These are phyloP conservation scores for Lepidochitona cinerea DNA, from an alignment of 2,888 invertebrate genomes.

Conservation along the genomic window DNA sequence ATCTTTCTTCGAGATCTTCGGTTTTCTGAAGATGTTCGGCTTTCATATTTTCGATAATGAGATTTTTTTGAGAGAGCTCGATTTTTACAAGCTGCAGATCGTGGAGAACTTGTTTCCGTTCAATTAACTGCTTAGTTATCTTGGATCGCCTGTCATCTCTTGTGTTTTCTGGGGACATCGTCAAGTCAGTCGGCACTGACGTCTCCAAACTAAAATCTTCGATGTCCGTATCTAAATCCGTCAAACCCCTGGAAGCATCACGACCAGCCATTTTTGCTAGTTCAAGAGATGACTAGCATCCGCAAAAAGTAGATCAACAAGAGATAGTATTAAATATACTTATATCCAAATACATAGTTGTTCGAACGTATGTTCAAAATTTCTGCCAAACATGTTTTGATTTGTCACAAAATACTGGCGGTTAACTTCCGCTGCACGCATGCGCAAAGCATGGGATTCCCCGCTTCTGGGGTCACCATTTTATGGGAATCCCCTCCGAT, in stretches of 20 bases:
- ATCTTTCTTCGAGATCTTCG: slow-evolving; percentile 69
- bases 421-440: not conserved
- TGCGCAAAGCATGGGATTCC: not conserved
- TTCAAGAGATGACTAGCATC: not conserved
- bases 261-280: slow-evolving; percentile 47
- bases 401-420: not conserved
- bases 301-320: not conserved
- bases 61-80: slow-evolving; percentile 68
- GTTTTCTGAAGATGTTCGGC: slow-evolving; percentile 64
- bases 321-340: no score
- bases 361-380: not conserved
- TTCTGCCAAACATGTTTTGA: slow-evolving; percentile 5
- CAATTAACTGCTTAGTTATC: slow-evolving; percentile 65
- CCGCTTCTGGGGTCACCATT: not conserved
- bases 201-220: slow-evolving; percentile 68
- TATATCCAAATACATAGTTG: no score
- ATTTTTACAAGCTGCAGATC: slow-evolving; percentile 70
- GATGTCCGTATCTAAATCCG: slow-evolving; percentile 55
- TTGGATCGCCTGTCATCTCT: slow-evolving; percentile 45
- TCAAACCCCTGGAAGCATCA: slow-evolving; percentile 60
- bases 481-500: not conserved
- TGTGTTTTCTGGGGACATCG: slow-evolving; percentile 63
- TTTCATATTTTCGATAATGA: slow-evolving; percentile 68
- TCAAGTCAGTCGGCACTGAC: slow-evolving; percentile 68
- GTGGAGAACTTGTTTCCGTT: slow-evolving; percentile 68